Evolutionary conservation across 2,888 invertebrate species (phyloP).

Genomic region (Cataglyphis cursor): DNA sequence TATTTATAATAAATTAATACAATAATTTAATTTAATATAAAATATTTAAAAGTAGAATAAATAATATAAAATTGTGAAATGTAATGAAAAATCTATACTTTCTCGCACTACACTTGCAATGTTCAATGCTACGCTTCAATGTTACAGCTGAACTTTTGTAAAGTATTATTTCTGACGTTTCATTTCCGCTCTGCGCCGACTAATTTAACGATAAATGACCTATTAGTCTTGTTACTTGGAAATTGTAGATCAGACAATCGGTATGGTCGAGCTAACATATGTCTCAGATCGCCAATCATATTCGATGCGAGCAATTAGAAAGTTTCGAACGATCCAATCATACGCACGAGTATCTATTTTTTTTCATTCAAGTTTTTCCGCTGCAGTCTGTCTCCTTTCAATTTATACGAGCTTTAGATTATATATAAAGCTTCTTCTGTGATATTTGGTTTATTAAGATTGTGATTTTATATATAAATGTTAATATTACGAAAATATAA

Average conservation of each 20-base stretch:
- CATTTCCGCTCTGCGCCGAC: conserved; percentile 22
- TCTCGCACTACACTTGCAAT: conserved; percentile 28
- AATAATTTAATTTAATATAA: background rate
- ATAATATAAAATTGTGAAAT: background rate
- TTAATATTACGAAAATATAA: background rate
- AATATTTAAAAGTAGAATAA: no score
- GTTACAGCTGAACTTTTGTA: conserved; percentile 23
- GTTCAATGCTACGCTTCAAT: conserved; percentile 15
- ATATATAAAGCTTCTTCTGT: background rate
- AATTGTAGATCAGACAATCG: conserved; percentile 26
- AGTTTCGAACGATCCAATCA: conserved; percentile 58
- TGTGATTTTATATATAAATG: background rate
- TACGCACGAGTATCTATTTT: conserved; percentile 21
- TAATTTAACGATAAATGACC: background rate
- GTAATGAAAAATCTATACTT: conserved; percentile 27
- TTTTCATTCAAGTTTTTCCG: conserved; percentile 23
- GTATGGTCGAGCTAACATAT: background rate
- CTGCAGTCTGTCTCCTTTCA: conserved; percentile 1
- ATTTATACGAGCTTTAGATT: background rate
- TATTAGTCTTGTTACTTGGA: conserved; percentile 25
- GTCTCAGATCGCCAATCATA: conserved; percentile 9
- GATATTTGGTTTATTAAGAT: background rate
- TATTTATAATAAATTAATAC: conserved; percentile 1
- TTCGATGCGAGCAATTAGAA: conserved; percentile 60
- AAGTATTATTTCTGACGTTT: conserved; percentile 36